Base-by-base conservation (phyloP, 2,113 vertebrate genomes). In the Toxotes chatareus region DNA sequence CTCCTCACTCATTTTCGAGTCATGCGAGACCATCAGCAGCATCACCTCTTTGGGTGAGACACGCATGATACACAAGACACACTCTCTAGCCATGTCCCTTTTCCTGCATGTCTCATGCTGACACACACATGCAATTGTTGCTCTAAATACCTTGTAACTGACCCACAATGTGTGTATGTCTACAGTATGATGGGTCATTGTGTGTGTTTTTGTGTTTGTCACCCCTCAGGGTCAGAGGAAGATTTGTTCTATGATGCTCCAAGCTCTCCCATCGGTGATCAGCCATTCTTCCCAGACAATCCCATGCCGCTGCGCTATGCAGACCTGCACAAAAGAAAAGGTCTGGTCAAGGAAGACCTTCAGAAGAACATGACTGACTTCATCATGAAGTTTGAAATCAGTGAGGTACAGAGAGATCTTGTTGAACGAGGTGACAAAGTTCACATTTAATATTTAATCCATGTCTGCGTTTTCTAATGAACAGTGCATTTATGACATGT, bases 171-270 rank as follows among this genome's bases (percentile, higher is more conserved):
- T 63, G 21, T 85, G 38, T 72, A n/a, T 70, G 53, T 19, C 11
- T 57, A 4, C 8, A 63, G 49, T 44, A 16, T 66, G 47, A 76
- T 56, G 8, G 7, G 3, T 80, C 31, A 63, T 21, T 67, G 42
- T 75, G 12, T 73, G 8, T 74, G 4, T 84, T 51, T 68, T 51
- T 81, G 16, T 60, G 12, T 76, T 44, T 64, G 7, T 72, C 32
- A 46, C 47, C 16, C 4, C 16, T 38, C 74, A 93, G 94, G 97
- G 42, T 98, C 97, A 36, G 97, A 99, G 76, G 97, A 99, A 79
- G 98, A 99, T 67, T 77, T 96, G 89, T 99, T 97, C 93, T 99
- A 95, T 72, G 98, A 99, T 86, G 98, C 98, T 38, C 95, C 96
- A 32, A 97, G 93, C 87, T 98, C 97, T 89, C 98, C 98, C 2